Base-by-base conservation (phyloP, 2,113 vertebrate species). In the Sander vitreus region DNA sequence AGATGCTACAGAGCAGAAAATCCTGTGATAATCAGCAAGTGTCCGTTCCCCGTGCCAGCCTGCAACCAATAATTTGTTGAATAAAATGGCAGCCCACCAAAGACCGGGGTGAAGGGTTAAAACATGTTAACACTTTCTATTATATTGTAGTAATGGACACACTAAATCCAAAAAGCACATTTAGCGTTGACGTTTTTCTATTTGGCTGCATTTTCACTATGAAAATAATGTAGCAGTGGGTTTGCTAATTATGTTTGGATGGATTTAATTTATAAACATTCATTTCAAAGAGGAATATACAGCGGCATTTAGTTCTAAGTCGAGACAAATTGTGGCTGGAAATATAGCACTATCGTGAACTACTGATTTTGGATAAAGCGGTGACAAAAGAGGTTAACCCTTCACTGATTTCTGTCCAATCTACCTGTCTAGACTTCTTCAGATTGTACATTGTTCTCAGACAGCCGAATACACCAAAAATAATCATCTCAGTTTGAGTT, bases 1-100 rank as follows among this genome's bases (percentile, higher is more conserved):
- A 36, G 6, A 58, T 30, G 60, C 57, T 50, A 63, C n/a, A 75
- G 21, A 69, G 50, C 45, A 70, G 50, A 30, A 67, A 19, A 69
- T 30, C 19, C 14, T n/a, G 43, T 55, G 33, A 59, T 54, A 51
- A 81, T 36, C 39, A 73, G 11, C 21, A 0, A 58, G n/a, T 15
- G 53, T n/a, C 23, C 8, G 6, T 65, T 67, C 3, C 13, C 73
- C 45, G 58, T 18, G 19, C 64, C 39, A 63, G 67, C 14, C 65
- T 57, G 30, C 30, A 76, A 53, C 23, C 7, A 0, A 71, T 54
- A 63, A 81, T 77, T 73, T 63, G 30, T 19, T 51, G 51, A 78
- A 72, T 58, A 83, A 87, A 90, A 83, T 57, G 80, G 82, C 66
- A 82, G 54, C 45, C 10, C 1, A 23, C 69, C 78, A 83, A 83